Base-by-base conservation (phyloP, 2,888 invertebrate genomes). In the Plagodis dolabraria region DNA sequence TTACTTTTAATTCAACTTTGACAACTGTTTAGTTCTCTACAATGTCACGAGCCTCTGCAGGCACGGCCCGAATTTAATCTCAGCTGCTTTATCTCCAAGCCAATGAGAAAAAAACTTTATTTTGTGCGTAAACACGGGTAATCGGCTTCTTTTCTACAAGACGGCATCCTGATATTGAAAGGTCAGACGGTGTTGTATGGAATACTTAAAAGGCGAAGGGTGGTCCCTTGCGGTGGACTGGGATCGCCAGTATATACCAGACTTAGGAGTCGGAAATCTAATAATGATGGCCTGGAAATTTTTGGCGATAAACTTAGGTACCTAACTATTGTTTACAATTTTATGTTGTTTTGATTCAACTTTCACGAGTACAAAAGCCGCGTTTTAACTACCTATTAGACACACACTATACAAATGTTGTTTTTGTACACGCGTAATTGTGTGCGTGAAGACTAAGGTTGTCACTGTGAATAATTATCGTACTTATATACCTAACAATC, bases 101-200 rank as follows among this genome's bases (percentile, higher is more conserved):
- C 86, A 87, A 86, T 87, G 87, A 85, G 85, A 87, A 86, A 86
- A 87, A 89, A 90, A 89, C 86, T 90, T 89, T 88, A 87, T 89
- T 89, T 85, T 84, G 83, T 86, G 79, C 80, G 90, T 86, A 89
- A 89, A 91, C 87, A 90, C 80, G 84, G 84, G 81, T 86, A 86
- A 87, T 87, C 82, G 83, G 77, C 78, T 83, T 76, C 79, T 84
- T 85, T 86, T 83, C 79, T 82, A 75, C 44, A 76, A 79, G 79
- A 77, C 77, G 78, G 75, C 68, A 82, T 79, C 71, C 77, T 80
- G 79, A 80, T 86, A 86, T 86, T 85, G 81, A 83, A 85, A 82
- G 85, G 84, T 80, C 82, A 85, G 82, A 72, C 74, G 68, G 80
- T 72, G 79, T 73, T 77, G 85, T 76, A 77, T 79, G 76, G 88